These are phyloP conservation scores for Drosophila seclusa DNA, from an alignment of 2,888 invertebrate species.

Conservation along the genomic window DNA sequence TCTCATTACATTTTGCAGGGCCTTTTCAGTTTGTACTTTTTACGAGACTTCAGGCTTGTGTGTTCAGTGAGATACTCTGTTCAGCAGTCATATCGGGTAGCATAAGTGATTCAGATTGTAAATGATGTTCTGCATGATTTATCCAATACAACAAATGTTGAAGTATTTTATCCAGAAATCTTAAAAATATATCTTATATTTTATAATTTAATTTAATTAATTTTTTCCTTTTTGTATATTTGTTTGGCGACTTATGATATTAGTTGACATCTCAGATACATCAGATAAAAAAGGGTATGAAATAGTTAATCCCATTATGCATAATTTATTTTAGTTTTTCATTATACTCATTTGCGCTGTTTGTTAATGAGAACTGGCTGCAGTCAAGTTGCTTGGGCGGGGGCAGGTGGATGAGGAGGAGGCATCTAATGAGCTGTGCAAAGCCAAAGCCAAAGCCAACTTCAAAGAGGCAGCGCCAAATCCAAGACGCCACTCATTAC, in stretches of 20 bases:
- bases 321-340: slow-evolving; percentile 14
- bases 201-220: neutral
- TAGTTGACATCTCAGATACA: neutral
- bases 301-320: neutral
- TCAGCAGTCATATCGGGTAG: neutral
- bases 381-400: slow-evolving; percentile 2
- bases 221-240: neutral
- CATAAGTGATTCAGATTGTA: neutral
- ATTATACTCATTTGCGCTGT: slow-evolving; percentile 31
- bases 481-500: slow-evolving; percentile 54
- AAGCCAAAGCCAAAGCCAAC: slow-evolving; percentile 40
- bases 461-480: slow-evolving; percentile 75
- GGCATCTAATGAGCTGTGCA: slow-evolving; percentile 53
- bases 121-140: too few species aligned
- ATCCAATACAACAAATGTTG: too few species aligned
- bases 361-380: slow-evolving; percentile 42
- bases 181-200: neutral
- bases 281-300: neutral
- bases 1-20: slow-evolving; percentile 13
- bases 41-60: neutral
- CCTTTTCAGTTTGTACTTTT: neutral
- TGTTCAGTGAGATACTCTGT: slow-evolving; percentile 4
- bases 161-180: too few species aligned
- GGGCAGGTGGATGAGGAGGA: slow-evolving; percentile 7
- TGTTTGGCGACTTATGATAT: too few species aligned